Evolutionary conservation across 2,113 vertebrate species (phyloP).

Genomic region (Alexandromys fortis): DNA sequence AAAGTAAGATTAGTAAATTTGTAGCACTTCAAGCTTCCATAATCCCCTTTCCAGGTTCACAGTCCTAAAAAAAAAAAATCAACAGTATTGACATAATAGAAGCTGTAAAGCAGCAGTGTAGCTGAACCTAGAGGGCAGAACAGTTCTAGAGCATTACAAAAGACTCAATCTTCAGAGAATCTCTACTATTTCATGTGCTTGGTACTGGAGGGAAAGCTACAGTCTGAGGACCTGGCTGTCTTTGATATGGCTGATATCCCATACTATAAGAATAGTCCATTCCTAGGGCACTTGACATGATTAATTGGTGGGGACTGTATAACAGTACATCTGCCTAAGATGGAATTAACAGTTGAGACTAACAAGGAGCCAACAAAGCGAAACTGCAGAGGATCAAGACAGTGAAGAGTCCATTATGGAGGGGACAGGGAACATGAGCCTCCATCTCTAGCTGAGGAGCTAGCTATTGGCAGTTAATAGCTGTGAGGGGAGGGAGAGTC

Average conservation of each 20-base stretch:
- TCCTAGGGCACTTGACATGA: conserved; percentile 36
- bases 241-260: conserved; percentile 1
- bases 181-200: conserved; percentile 14
- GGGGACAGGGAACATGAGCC: neutral
- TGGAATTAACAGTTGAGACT: conserved; percentile 2
- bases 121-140: neutral
- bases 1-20: conserved; percentile 38
- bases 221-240: neutral
- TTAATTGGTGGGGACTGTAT: neutral
- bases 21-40: neutral
- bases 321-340: conserved; percentile 12
- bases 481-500: neutral
- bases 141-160: conserved; percentile 1
- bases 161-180: neutral
- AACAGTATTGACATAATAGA: neutral
- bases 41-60: conserved; percentile 5
- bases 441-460: neutral
- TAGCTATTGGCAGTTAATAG: neutral
- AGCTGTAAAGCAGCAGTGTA: neutral
- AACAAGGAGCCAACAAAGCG: neutral
- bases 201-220: neutral
- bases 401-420: neutral
- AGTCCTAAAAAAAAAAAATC: neutral
- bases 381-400: neutral
- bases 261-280: neutral